These are phyloP conservation scores for Amorpha juglandis DNA, from an alignment of 2,888 invertebrate genomes.

Conservation along the genomic window DNA sequence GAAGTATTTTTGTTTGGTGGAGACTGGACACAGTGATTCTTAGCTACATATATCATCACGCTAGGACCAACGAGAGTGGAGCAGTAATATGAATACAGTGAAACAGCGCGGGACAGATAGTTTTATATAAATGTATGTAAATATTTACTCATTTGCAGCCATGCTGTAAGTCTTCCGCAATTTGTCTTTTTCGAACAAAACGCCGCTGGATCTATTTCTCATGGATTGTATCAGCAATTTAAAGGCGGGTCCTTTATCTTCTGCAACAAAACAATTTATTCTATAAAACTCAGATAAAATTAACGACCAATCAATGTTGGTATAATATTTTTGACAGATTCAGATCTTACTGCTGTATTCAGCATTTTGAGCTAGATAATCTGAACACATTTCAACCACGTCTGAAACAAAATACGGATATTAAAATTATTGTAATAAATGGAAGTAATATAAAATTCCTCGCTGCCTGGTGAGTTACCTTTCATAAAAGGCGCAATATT, in stretches of 20 bases:
- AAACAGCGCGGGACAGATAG: too few species aligned
- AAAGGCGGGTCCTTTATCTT: conserved; percentile 71
- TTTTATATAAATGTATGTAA: too few species aligned
- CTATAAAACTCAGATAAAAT: conserved; percentile 23
- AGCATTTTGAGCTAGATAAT: conserved; percentile 68
- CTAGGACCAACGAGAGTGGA: too few species aligned
- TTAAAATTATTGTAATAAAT: background rate
- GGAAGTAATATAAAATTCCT: background rate
- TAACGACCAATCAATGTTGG: background rate
- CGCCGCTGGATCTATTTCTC: conserved; percentile 50
- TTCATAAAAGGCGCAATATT: conserved; percentile 55
- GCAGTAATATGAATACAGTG: too few species aligned
- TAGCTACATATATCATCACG: too few species aligned
- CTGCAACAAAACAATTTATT: conserved; percentile 44
- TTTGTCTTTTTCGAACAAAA: conserved; percentile 57
- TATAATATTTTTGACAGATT: conserved; percentile 6
- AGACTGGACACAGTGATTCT: too few species aligned
- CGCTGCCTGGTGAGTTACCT: conserved; percentile 43
- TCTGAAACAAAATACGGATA: conserved; percentile 54
- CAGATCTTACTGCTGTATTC: conserved; percentile 66
- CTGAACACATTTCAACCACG: conserved; percentile 62
- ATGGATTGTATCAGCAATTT: conserved; percentile 54
- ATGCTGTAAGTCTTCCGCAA: conserved; percentile 47
- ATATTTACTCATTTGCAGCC: conserved; percentile 60
- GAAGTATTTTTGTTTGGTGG: too few species aligned